Evolutionary conservation across 2,797 vertebrate genomes (phyloP).

Genomic region (Trichosurus vulpecula): DNA sequence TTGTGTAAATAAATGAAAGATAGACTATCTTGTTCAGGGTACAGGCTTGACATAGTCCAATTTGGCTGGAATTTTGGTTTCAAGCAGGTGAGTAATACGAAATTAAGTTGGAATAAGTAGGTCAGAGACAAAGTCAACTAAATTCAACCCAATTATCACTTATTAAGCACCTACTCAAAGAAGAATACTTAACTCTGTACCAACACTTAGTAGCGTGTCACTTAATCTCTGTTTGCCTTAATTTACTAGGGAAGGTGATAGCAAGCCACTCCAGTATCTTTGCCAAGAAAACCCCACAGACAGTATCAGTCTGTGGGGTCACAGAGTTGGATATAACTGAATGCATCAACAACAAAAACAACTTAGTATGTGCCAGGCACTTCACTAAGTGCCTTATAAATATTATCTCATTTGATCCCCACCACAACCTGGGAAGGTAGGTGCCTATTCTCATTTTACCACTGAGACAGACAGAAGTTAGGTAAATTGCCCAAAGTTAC

Average conservation of each 20-base stretch:
- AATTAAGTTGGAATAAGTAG: neutral
- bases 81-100: neutral
- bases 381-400: too few species aligned
- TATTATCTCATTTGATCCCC: too few species aligned
- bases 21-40: neutral
- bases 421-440: too few species aligned
- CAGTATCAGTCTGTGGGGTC: too few species aligned
- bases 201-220: neutral
- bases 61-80: neutral
- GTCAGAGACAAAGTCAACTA: neutral
- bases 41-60: rapidly evolving
- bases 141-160: neutral
- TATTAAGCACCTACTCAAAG: neutral
- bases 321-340: too few species aligned
- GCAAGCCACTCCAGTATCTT: neutral
- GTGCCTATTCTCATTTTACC: too few species aligned
- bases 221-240: neutral
- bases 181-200: neutral
- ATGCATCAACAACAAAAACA: neutral
- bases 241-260: neutral
- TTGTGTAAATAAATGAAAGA: neutral
- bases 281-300: too few species aligned
- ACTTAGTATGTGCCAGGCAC: neutral
- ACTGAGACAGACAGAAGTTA: too few species aligned
- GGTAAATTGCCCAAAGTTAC: too few species aligned